Percentiles rank a stretch among this genome's conserved stretches.
These are phyloP conservation scores for Harpagifer antarcticus DNA, from an alignment of 2,797 vertebrate species.

Conservation along the genomic window DNA sequence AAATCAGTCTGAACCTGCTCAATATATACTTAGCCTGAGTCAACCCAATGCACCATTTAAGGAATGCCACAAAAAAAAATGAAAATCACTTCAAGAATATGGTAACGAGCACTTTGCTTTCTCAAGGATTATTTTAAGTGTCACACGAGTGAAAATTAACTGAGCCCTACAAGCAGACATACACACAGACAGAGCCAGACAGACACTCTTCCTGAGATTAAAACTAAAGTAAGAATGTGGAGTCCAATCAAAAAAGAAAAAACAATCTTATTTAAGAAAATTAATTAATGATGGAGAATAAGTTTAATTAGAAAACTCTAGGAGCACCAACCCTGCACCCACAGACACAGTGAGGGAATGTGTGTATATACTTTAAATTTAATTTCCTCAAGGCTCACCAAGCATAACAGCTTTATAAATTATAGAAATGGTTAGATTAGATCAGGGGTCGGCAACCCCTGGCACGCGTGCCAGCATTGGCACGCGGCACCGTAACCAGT, in stretches of 20 bases:
- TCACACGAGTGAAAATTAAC: constrained; percentile 47
- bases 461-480: too few relatives aligned
- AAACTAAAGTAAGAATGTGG: constrained; percentile 31
- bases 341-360: constrained; percentile 10
- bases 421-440: background rate
- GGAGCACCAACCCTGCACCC: constrained; percentile 19
- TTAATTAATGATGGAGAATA: constrained; percentile 40
- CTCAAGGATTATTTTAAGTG: constrained; percentile 43
- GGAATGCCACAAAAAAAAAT: constrained; percentile 7
- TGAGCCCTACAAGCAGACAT: constrained; percentile 39
- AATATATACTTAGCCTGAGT: constrained; percentile 36
- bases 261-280: constrained; percentile 13
- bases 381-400: background rate
- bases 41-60: constrained; percentile 33
- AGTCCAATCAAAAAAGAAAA: constrained; percentile 46
- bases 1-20: constrained; percentile 52
- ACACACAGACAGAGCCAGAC: constrained; percentile 3
- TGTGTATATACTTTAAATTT: background rate
- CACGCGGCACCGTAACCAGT: too few relatives aligned
- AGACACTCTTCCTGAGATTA: constrained; percentile 31
- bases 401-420: background rate
- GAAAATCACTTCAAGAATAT: constrained; percentile 49
- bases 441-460: too few relatives aligned
- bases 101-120: constrained; percentile 50
- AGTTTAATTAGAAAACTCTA: constrained; percentile 44